These are phyloP conservation scores for Scaptomyza polygonia DNA, from an alignment of 2,888 invertebrate species.

Conservation along the genomic window DNA sequence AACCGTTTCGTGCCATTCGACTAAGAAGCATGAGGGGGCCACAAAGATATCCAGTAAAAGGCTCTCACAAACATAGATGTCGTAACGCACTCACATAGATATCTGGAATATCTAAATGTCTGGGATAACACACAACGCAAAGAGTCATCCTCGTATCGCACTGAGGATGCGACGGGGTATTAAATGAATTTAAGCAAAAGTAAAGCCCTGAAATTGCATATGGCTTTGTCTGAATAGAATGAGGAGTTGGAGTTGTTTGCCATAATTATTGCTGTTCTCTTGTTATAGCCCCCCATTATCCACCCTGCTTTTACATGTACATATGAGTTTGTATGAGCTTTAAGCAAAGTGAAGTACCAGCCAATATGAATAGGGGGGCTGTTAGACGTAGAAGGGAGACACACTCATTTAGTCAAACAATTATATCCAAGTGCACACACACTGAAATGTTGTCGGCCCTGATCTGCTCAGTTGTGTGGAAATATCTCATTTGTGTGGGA, in stretches of 20 bases:
- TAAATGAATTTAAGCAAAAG: conserved; percentile 71
- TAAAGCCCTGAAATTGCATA: conserved; percentile 47
- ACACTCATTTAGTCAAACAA: conserved; percentile 79
- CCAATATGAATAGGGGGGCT: not conserved
- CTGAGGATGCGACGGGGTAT: conserved; percentile 65
- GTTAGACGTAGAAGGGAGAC: conserved; percentile 6
- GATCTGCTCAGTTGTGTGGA: conserved; percentile 73
- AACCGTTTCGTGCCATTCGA: conserved; percentile 37
- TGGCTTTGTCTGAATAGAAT: conserved; percentile 22
- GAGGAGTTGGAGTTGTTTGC: conserved; percentile 57
- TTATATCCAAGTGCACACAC: conserved; percentile 74
- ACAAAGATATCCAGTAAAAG: conserved; percentile 17
- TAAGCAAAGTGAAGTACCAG: conserved; percentile 44
- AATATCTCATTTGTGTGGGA: conserved; percentile 68
- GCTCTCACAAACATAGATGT: conserved; percentile 32
- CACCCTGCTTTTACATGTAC: not conserved
- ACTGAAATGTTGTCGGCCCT: conserved; percentile 37
- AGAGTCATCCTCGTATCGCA: conserved; percentile 48
- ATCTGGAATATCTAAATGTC: conserved; percentile 27
- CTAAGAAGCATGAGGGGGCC: conserved; percentile 11
- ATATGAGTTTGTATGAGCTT: conserved; percentile 26
- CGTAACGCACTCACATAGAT: conserved; percentile 18
- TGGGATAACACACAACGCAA: conserved; percentile 36
- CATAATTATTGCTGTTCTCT: conserved; percentile 68
- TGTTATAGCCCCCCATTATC: conserved; percentile 14